Evolutionary conservation across 2,797 vertebrate genomes (phyloP).

Genomic region (Enteromius afrohamiltoni): DNA sequence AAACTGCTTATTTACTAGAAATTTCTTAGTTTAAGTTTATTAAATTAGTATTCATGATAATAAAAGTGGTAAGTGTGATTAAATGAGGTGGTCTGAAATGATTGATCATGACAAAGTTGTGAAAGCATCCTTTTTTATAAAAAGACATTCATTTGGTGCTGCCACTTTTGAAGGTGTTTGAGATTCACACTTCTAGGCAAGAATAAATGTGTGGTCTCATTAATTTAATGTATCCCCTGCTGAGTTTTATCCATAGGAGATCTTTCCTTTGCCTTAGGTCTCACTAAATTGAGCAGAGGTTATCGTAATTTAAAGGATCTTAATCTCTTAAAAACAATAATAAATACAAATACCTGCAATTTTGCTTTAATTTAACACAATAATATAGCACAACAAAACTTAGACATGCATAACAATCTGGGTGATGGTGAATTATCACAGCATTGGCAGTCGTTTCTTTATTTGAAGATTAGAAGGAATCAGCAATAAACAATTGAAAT

Average conservation of each 20-base stretch:
- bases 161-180: constrained; percentile 58
- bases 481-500: background rate
- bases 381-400: background rate
- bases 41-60: background rate
- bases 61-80: background rate
- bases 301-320: background rate
- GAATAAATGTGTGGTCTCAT: constrained; percentile 60
- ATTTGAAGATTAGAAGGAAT: background rate
- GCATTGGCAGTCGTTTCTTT: background rate
- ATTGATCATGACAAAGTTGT: constrained; percentile 29
- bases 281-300: background rate
- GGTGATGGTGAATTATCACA: background rate
- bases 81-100: constrained; percentile 7
- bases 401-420: background rate
- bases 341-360: background rate
- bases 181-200: constrained; percentile 54
- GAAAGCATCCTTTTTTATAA: constrained; percentile 41
- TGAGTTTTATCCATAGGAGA: constrained; percentile 37
- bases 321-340: background rate
- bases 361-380: background rate
- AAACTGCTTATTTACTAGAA: background rate
- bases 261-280: background rate
- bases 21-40: background rate
- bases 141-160: constrained; percentile 47
- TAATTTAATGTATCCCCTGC: constrained; percentile 52